Evolutionary conservation across 2,797 vertebrate genomes (phyloP).

Genomic region (Kryptolebias ocellatus): DNA sequence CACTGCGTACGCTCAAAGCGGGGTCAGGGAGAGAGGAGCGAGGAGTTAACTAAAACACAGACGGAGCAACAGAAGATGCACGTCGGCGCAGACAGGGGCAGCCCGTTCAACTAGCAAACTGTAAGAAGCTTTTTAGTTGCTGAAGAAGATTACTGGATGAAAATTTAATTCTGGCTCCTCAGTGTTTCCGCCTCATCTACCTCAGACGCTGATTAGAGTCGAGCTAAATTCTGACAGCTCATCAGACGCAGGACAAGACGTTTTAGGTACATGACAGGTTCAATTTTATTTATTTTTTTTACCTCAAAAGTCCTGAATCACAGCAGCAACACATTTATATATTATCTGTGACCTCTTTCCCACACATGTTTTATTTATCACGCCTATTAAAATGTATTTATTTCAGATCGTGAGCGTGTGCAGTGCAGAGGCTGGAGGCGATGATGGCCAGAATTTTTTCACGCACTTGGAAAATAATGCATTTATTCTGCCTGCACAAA

Average conservation of each 20-base stretch:
- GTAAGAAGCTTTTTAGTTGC: constrained; percentile 49
- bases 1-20: constrained; percentile 30
- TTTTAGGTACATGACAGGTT: constrained; percentile 8
- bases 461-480: constrained; percentile 8
- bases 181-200: constrained; percentile 32
- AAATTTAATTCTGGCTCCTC: constrained; percentile 44
- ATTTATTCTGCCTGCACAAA: not conserved
- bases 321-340: constrained; percentile 4
- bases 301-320: constrained; percentile 1
- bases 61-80: constrained; percentile 21
- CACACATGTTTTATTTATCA: not conserved
- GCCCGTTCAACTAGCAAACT: constrained; percentile 28
- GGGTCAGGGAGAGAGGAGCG: constrained; percentile 23
- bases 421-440: not conserved
- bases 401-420: constrained; percentile 20
- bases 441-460: constrained; percentile 14
- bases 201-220: constrained; percentile 16
- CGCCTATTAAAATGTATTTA: not conserved
- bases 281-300: not conserved
- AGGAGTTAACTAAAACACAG: constrained; percentile 33
- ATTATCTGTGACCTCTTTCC: constrained; percentile 14
- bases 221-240: constrained; percentile 24
- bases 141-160: constrained; percentile 46
- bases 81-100: constrained; percentile 36
- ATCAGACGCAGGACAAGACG: constrained; percentile 14